These are phyloP conservation scores for Cyprinus carpio DNA, from an alignment of 2,113 vertebrate genomes.

Conservation along the genomic window DNA sequence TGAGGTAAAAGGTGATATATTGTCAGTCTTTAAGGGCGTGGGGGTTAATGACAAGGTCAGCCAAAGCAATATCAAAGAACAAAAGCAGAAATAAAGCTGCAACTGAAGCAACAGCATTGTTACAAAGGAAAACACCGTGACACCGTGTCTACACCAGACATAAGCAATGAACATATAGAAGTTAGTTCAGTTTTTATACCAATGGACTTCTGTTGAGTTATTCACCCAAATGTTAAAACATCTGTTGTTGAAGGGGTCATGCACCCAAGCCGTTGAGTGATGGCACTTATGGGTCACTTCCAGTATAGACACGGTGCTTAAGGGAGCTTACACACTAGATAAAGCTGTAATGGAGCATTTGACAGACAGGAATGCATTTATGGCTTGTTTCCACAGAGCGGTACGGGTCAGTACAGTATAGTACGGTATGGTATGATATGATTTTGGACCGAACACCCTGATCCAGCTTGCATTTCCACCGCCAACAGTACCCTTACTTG, in stretches of 20 bases:
- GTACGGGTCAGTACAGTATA: too few relatives aligned
- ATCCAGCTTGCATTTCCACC: too few relatives aligned
- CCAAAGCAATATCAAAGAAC: constrained; percentile 69
- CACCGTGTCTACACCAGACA: constrained; percentile 7
- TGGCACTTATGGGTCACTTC: background rate
- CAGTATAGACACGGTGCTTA: constrained; percentile 11
- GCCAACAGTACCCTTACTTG: too few relatives aligned
- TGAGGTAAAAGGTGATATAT: constrained; percentile 2
- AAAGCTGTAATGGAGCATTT: background rate
- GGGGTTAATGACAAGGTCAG: constrained; percentile 67
- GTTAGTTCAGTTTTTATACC: background rate
- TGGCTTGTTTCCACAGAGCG: too few relatives aligned
- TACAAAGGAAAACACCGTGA: constrained; percentile 54
- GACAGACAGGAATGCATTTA: background rate
- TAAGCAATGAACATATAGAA: background rate
- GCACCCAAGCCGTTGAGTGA: background rate
- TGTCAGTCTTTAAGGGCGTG: constrained; percentile 25
- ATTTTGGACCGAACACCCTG: too few relatives aligned
- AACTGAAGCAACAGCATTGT: constrained; percentile 56
- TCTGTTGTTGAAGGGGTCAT: background rate
- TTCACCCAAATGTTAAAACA: background rate
- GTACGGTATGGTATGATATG: too few relatives aligned
- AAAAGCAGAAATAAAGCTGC: constrained; percentile 61
- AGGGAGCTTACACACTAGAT: constrained; percentile 17
- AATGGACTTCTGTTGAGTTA: background rate